Evolutionary conservation across 2,113 vertebrate genomes (phyloP), one percentile per base, ranked within the genome.

Genomic region (Tinamus guttatus): DNA sequence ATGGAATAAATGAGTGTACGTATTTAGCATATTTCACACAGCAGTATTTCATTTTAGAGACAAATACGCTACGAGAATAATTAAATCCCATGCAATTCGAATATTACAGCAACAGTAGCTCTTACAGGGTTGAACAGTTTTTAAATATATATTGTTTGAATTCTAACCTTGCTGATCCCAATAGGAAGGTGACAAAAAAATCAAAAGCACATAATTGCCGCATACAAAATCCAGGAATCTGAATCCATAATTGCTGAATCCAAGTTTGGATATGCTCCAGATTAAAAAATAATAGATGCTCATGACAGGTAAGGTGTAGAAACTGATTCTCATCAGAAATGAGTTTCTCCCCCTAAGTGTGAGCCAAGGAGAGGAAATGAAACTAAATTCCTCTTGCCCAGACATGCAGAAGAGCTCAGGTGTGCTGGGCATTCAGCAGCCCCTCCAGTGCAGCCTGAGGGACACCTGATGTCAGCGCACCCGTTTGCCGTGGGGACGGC

Each of bases 401-500:
- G 2, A 36, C 56, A 58, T 40, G 6, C 3, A 58, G 62, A 76
- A 52, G 21, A 22, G 49, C 36, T 54, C 8, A 65, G 43, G 17
- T 20, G 49, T 43, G 25, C 64, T 38, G 27, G 71, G 18, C 38
- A n/a, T 27, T 68, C 67, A 14, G 9, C 8, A 32, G 65, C 65
- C 5, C 7, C 38, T 27, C 49, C n/a, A 18, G 14, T 11, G 30
- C 8, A 32, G 56, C 16, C 54, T 1, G 3, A 74, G 69, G 22
- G 34, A 67, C 32, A 40, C 21, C 20, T 25, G 7, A 15, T n/a
- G n/a, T n/a, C 43, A 21, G 38, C 69, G 11, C 34, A 25, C 14
- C 14, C 0, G 0, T 3, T 1, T 0, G 0, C 38, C 28, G n/a
- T 13, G 6, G 40, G 41, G 34, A 13, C 13, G 20, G 75, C 41